phyloP scores from a whole-genome alignment of 2,888 invertebrate genomes.

The Rhogogaster chlorosoma region DNA sequence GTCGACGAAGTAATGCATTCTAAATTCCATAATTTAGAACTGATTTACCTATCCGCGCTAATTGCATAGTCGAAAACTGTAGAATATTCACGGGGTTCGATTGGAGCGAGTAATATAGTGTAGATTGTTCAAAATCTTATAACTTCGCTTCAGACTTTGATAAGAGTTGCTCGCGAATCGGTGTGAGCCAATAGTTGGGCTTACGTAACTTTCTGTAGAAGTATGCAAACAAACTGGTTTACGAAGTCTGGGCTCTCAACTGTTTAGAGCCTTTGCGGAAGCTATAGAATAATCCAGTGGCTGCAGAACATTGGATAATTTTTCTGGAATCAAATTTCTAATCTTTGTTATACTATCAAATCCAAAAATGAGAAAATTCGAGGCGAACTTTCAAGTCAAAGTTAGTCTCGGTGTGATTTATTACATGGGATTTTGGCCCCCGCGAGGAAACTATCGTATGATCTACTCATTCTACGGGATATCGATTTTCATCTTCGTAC shows the following conservation, averaged over 20 bases:
- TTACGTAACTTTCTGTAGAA: neutral
- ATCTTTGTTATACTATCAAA: neutral
- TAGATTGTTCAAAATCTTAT: neutral
- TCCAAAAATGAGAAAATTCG: conserved; percentile 45
- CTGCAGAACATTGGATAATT: neutral
- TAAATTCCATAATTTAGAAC: conserved; percentile 20
- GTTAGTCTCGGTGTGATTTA: conserved; percentile 64
- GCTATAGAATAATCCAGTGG: neutral
- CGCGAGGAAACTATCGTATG: conserved; percentile 51
- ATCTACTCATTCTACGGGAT: conserved; percentile 58
- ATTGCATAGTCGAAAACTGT: neutral
- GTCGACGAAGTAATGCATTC: neutral
- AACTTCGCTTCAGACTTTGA: neutral
- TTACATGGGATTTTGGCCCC: conserved; percentile 68
- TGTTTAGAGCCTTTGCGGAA: neutral
- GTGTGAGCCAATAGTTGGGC: neutral
- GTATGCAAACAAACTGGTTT: neutral
- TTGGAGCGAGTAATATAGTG: neutral
- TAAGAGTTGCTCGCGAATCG: neutral
- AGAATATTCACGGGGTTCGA: conserved; percentile 28
- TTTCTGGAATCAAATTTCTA: neutral
- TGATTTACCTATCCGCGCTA: neutral
- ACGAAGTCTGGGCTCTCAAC: neutral
- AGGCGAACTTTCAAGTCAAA: conserved; percentile 64
- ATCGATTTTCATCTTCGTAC: conserved; percentile 59